Evolutionary conservation across 2,113 vertebrate genomes (phyloP).

Genomic region (Sciurus niger): DNA sequence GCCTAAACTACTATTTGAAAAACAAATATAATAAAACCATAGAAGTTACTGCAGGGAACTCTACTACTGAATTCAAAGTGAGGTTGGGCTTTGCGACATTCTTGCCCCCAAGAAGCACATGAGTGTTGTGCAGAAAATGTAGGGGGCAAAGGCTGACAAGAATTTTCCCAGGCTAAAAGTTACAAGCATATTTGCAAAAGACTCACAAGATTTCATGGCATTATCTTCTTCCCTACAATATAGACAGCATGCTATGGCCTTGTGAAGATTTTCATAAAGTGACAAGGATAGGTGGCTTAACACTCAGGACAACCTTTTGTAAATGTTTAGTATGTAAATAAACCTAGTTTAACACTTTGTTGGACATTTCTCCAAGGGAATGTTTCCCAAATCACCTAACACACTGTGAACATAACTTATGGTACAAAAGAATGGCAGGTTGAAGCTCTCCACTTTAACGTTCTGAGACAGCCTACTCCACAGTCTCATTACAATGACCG

Average conservation of each 20-base stretch:
- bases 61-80: neutral
- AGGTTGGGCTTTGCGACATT: neutral
- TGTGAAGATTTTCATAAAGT: neutral
- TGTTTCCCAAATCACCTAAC: constrained; percentile 37
- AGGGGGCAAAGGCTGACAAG: neutral
- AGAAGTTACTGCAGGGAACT: neutral
- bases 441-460: neutral
- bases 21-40: neutral
- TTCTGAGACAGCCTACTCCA: neutral
- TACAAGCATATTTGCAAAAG: neutral
- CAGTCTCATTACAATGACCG: accelerated
- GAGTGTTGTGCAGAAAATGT: neutral
- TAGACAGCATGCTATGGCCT: neutral
- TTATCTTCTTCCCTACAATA: neutral
- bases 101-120: neutral
- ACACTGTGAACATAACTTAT: neutral
- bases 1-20: neutral
- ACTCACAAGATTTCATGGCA: neutral
- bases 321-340: neutral
- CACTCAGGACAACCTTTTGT: neutral
- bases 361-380: neutral
- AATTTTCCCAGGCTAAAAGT: neutral
- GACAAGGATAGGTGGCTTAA: neutral
- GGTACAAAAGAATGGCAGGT: neutral
- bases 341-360: neutral